Evolutionary conservation across 1,140 invertebrate genomes (phyloP).

Genomic region (Ips typographus): DNA sequence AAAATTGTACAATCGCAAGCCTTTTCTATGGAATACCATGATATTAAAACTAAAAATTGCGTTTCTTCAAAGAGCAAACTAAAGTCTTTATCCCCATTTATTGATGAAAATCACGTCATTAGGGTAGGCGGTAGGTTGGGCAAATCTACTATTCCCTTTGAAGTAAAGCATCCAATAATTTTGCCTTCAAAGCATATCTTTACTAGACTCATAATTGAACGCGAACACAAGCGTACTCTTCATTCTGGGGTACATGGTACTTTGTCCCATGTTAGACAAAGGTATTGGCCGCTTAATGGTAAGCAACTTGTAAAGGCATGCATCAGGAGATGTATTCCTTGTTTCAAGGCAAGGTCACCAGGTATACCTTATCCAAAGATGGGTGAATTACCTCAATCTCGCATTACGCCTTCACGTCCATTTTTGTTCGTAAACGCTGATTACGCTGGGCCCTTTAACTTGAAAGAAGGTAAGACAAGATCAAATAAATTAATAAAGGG

Average conservation of each 20-base stretch:
- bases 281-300: conserved; percentile 42
- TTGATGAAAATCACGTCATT: conserved; percentile 49
- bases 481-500: conserved; percentile 12
- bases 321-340: conserved; percentile 34
- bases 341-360: conserved; percentile 28
- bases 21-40: conserved; percentile 16
- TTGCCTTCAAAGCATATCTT: conserved; percentile 34
- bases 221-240: conserved; percentile 37
- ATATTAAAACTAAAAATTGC: conserved; percentile 1
- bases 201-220: conserved; percentile 37
- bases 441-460: conserved; percentile 34
- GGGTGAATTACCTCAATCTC: conserved; percentile 47
- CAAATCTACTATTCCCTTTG: conserved; percentile 38
- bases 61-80: conserved; percentile 22
- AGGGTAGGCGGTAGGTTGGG: conserved; percentile 51
- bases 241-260: conserved; percentile 26
- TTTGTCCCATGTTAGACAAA: conserved; percentile 19
- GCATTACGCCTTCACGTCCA: conserved; percentile 40
- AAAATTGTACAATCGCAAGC: conserved; percentile 4
- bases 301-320: conserved; percentile 38
- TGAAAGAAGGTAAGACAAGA: conserved; percentile 21
- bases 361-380: conserved; percentile 39
- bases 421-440: conserved; percentile 44
- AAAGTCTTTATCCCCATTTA: conserved; percentile 45
- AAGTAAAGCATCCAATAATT: conserved; percentile 44